A percentile compares a stretch with the other conserved stretches of the same genome.
phyloP scores from a whole-genome alignment of 2,888 invertebrate genomes.

The Nomada fucata region DNA sequence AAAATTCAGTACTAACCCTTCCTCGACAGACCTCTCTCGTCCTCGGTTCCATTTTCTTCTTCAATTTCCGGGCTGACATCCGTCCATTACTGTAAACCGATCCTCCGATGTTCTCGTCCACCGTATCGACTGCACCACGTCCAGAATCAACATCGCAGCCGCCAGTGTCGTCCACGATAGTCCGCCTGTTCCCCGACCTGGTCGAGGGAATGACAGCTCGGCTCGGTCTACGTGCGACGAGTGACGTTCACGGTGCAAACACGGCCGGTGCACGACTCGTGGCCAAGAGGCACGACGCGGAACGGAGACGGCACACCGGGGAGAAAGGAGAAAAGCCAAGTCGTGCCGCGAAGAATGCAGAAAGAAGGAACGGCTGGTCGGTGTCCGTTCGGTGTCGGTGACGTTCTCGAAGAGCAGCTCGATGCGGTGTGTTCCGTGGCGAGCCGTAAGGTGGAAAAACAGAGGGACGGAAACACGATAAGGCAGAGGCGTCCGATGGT shows the following conservation, averaged over 20 bases:
- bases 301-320: slow-evolving; percentile 43
- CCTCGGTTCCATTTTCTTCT: not conserved
- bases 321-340: slow-evolving; percentile 50
- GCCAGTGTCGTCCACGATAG: slow-evolving; percentile 26
- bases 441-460: slow-evolving; percentile 15
- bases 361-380: slow-evolving; percentile 36
- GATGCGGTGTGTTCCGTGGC: not conserved
- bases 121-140: not conserved
- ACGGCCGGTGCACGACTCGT: slow-evolving; percentile 45
- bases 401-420: not conserved
- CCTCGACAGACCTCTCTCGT: no score
- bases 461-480: slow-evolving; percentile 8
- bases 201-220: slow-evolving; percentile 65
- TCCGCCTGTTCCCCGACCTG: slow-evolving; percentile 20
- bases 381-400: slow-evolving; percentile 9
- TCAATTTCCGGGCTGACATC: not conserved
- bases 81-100: not conserved
- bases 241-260: slow-evolving; percentile 68
- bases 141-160: not conserved
- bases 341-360: slow-evolving; percentile 42
- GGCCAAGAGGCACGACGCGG: slow-evolving; percentile 31
- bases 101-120: not conserved
- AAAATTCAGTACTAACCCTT: slow-evolving; percentile 32
- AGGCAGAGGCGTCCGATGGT: not conserved
- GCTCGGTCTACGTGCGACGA: slow-evolving; percentile 68